phyloP scores from a whole-genome alignment of 2,888 invertebrate species.

The Pyrocoelia pectoralis region DNA sequence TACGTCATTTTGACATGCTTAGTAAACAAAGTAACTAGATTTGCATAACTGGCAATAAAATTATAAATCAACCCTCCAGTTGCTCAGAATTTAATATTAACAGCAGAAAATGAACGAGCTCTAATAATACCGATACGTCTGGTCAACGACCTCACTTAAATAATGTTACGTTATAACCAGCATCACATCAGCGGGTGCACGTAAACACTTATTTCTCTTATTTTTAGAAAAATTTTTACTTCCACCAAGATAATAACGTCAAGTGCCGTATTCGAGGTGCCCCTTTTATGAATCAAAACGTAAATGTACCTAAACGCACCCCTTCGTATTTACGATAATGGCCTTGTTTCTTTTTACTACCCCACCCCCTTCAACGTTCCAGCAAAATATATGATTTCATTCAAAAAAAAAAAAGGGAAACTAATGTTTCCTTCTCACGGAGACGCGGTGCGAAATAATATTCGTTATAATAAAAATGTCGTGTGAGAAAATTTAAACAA shows the following conservation, averaged over 20 bases:
- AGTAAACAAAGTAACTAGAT: no score
- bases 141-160: constrained; percentile 32
- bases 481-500: not conserved
- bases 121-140: constrained; percentile 30
- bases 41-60: no score
- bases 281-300: constrained; percentile 3
- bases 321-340: not conserved
- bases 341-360: not conserved
- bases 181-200: constrained; percentile 25
- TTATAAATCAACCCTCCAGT: not conserved
- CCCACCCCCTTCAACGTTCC: not conserved
- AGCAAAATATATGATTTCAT: not conserved
- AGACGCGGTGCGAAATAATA: no score
- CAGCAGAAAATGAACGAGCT: constrained; percentile 15
- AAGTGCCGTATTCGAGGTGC: not conserved
- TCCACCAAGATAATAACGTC: constrained; percentile 20
- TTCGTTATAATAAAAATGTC: no score
- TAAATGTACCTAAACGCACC: constrained; percentile 14
- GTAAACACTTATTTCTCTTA: constrained; percentile 20
- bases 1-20: no score
- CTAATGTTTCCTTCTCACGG: not conserved
- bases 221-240: constrained; percentile 32
- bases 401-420: not conserved
- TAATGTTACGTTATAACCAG: constrained; percentile 33
- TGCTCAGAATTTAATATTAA: not conserved